These are phyloP conservation scores for Cephus pulcher DNA, from an alignment of 2,888 invertebrate species.

Conservation along the genomic window DNA sequence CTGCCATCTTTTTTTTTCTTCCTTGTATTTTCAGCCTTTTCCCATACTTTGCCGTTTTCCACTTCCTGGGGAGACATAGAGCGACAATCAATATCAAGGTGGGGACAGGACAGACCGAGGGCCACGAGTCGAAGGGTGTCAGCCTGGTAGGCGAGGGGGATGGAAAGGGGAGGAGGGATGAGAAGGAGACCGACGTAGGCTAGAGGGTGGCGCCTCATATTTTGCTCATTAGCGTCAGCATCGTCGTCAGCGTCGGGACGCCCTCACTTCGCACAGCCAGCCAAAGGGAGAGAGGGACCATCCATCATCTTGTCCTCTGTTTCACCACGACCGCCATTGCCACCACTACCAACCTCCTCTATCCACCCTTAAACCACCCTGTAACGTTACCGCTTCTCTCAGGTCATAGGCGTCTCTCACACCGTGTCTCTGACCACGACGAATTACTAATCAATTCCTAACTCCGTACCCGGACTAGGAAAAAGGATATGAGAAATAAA, in stretches of 20 bases:
- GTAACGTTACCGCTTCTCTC: conserved; percentile 1
- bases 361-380: background rate
- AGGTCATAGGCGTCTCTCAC: conserved; percentile 28
- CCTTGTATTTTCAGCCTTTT: conserved; percentile 19
- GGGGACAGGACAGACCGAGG: conserved; percentile 25
- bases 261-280: conserved; percentile 52
- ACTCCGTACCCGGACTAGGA: background rate
- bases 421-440: background rate
- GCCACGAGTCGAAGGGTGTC: conserved; percentile 27
- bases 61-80: conserved; percentile 35
- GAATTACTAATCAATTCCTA: background rate
- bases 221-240: conserved; percentile 67
- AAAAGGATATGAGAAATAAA: background rate
- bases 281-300: conserved; percentile 46
- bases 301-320: conserved; percentile 63
- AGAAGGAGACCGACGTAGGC: conserved; percentile 26
- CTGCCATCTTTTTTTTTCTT: conserved; percentile 35
- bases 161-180: conserved; percentile 14
- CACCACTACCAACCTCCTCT: conserved; percentile 15
- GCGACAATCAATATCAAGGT: conserved; percentile 59
- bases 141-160: conserved; percentile 16
- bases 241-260: conserved; percentile 62
- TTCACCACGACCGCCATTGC: conserved; percentile 41
- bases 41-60: conserved; percentile 21
- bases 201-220: conserved; percentile 63